phyloP scores from a whole-genome alignment of 2,888 invertebrate species.

The Phaonia tiefii region DNA sequence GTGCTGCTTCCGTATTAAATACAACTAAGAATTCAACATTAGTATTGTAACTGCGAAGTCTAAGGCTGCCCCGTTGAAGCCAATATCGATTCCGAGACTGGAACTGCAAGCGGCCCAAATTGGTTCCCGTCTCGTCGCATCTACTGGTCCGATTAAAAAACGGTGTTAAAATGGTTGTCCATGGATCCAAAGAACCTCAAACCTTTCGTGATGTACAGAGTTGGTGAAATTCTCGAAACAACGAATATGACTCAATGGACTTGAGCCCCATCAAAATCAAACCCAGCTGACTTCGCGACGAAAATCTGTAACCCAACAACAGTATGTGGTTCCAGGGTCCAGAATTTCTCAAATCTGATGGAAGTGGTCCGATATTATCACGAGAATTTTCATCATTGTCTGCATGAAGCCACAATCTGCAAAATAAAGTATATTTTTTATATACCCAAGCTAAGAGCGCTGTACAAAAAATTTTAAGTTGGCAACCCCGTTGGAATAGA shows the following conservation, averaged over 20 bases:
- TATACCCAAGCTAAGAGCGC: constrained; percentile 50
- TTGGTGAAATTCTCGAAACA: too few relatives aligned
- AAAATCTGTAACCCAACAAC: constrained; percentile 24
- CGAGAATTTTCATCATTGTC: constrained; percentile 56
- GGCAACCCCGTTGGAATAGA: too few relatives aligned
- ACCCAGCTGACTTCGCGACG: too few relatives aligned
- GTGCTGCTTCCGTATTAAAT: constrained; percentile 44
- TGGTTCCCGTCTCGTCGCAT: constrained; percentile 14
- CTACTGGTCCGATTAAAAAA: constrained; percentile 57
- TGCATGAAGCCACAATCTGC: constrained; percentile 60
- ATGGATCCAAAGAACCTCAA: too few relatives aligned
- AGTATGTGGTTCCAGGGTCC: constrained; percentile 17
- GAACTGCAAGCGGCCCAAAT: too few relatives aligned
- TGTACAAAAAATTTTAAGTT: constrained; percentile 62
- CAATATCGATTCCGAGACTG: too few relatives aligned
- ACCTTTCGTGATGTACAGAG: too few relatives aligned
- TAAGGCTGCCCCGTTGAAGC: constrained; percentile 32
- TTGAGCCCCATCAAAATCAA: too few relatives aligned
- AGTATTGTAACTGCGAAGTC: constrained; percentile 35
- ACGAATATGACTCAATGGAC: too few relatives aligned
- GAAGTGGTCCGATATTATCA: constrained; percentile 42
- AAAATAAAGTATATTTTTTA: constrained; percentile 58
- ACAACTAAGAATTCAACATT: too few relatives aligned
- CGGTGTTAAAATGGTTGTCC: too few relatives aligned
- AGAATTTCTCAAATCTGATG: neutral